phyloP scores from a whole-genome alignment of 2,113 vertebrate species.

The human region GRCh38 chrX:75307001-75307500 shows the following conservation, averaged over 20 bases:
- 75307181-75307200: neutral
- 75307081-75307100: neutral
- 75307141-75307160: neutral
- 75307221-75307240: no score
- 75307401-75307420: conserved; percentile 4
- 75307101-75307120: neutral
- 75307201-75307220: no score
- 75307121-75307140: neutral
- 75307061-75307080: neutral
- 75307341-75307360: neutral
- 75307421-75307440: neutral
- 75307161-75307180: neutral
- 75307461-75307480: conserved; percentile 17
- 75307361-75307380: neutral
- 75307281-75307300: no score
- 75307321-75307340: neutral
- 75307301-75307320: no score
- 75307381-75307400: neutral
- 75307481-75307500: neutral
- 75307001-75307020: no score
- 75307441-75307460: neutral
- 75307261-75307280: no score
- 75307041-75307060: no score
- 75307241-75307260: no score
- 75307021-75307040: no score